Evolutionary conservation across 2,797 vertebrate genomes (phyloP).

Genomic region (Falco novaeseelandiae): DNA sequence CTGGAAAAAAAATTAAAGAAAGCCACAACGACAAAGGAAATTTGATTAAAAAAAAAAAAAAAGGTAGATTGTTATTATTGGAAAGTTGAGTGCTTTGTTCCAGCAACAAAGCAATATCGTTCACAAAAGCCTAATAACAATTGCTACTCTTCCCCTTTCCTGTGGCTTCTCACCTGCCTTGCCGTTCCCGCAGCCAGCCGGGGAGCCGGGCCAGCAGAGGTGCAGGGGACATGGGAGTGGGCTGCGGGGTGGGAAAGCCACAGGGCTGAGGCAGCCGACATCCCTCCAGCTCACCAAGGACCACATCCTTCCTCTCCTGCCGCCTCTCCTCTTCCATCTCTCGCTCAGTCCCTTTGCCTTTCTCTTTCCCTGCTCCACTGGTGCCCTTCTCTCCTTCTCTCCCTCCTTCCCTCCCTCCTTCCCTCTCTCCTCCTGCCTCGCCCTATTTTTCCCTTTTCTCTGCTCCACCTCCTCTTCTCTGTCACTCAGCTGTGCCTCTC

Average conservation of each 20-base stretch:
- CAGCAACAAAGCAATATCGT: constrained; percentile 25
- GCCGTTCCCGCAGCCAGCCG: accelerated
- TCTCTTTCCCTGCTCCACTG: background rate
- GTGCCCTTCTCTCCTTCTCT: background rate
- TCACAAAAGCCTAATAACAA: constrained; percentile 12
- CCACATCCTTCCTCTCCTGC: background rate
- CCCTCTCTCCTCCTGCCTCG: background rate
- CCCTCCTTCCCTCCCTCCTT: background rate
- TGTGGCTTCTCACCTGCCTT: accelerated
- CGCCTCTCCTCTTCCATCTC: background rate
- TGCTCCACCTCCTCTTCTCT: background rate
- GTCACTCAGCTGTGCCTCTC: background rate
- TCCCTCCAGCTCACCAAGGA: background rate
- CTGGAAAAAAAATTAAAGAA: constrained; percentile 52
- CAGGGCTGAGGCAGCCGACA: background rate
- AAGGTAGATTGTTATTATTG: constrained; percentile 50
- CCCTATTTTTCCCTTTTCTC: background rate
- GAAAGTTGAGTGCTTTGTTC: constrained; percentile 59
- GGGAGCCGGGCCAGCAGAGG: background rate
- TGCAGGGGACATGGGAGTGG: accelerated
- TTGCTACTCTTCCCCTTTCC: background rate
- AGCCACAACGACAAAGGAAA: constrained; percentile 24
- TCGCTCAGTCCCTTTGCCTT: background rate
- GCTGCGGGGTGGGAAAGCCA: background rate
- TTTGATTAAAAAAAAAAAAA: constrained; percentile 44